Evolutionary conservation across 2,113 vertebrate species (phyloP), one percentile per base, ranked within the genome.

Genomic region (Thinocorus orbignyianus): DNA sequence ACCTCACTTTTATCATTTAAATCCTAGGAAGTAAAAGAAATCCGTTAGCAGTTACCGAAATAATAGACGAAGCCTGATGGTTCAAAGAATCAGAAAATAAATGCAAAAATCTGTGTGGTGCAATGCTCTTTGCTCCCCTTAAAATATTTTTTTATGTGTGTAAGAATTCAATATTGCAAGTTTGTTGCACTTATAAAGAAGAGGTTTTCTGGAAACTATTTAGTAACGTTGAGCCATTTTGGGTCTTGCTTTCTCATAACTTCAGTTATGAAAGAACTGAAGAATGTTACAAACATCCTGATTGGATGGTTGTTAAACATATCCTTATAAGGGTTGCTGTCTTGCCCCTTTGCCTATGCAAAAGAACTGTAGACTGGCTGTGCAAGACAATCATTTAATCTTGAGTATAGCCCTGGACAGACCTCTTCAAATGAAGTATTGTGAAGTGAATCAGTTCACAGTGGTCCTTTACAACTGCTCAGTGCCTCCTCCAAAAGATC

Each of bases 31-130:
- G 76, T 30, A 91, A 87, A 96, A 51, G 2, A 83, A 73, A 85
- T 70, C 13, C 68, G 19, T 58, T 42, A 11, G 13, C 28, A 73
- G 52, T 9, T 92, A 26, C n/a, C 44, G 79, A 93, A 96, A 87
- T 82, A 94, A 79, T 88, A 88, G 81, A 81, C 90, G 55, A 86
- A 93, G 7, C 19, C 41, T 87, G 52, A 44, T 92, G 65, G 10
- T 30, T 93, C 94, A 95, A 23, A 76, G 77, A 57, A 48, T 7
- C 5, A 79, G 35, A 57, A 93, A 76, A 82, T 17, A 57, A 79
- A 61, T 39, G 31, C 6, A 51, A 92, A 89, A 37, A 25, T 12
- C 9, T 68, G 6, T 41, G 51, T 11, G n/a, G 4, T 68, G 20
- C 33, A 24, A 46, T 24, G 5, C 26, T 88, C 39, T 91, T n/a